Percentiles rank a stretch among this genome's conserved stretches.
Evolutionary conservation across 1,140 invertebrate genomes (phyloP).

Genomic region (Hyles euphorbiae): DNA sequence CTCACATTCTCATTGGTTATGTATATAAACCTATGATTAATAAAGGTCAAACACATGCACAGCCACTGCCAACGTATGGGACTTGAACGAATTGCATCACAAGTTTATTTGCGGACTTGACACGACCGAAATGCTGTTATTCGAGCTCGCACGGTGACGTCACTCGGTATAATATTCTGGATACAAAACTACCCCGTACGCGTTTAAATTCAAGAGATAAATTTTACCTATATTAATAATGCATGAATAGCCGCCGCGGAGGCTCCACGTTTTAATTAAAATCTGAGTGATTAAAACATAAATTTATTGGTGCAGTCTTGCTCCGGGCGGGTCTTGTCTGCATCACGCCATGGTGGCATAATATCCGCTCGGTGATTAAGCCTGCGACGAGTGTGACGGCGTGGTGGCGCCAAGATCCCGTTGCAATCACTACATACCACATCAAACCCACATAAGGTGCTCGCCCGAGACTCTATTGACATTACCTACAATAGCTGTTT

Average conservation of each 20-base stretch:
- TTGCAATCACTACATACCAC: constrained; percentile 9
- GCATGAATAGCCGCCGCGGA: no score
- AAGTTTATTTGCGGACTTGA: constrained; percentile 53
- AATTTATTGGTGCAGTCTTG: constrained; percentile 7
- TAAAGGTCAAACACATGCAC: constrained; percentile 14
- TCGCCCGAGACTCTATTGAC: no score
- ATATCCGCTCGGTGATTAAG: constrained; percentile 25
- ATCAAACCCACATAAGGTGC: constrained; percentile 1
- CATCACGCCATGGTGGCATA: constrained; percentile 12
- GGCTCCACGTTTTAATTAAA: constrained; percentile 2
- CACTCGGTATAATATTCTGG: neutral
- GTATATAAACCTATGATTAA: constrained; percentile 7
- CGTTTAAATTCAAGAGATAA: no score
- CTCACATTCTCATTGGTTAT: neutral
- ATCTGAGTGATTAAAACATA: constrained; percentile 3
- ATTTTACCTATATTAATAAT: no score
- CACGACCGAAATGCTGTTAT: constrained; percentile 31
- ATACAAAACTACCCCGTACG: no score
- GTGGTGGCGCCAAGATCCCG: constrained; percentile 12
- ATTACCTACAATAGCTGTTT: no score
- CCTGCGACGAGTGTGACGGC: constrained; percentile 4
- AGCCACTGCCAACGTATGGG: constrained; percentile 17
- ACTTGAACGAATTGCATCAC: constrained; percentile 41
- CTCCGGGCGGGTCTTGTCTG: constrained; percentile 1
- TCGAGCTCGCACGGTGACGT: neutral